Conservation (phyloP, 53 echinoderm and acorn worm genomes). For the Henricia sp. region DNA sequence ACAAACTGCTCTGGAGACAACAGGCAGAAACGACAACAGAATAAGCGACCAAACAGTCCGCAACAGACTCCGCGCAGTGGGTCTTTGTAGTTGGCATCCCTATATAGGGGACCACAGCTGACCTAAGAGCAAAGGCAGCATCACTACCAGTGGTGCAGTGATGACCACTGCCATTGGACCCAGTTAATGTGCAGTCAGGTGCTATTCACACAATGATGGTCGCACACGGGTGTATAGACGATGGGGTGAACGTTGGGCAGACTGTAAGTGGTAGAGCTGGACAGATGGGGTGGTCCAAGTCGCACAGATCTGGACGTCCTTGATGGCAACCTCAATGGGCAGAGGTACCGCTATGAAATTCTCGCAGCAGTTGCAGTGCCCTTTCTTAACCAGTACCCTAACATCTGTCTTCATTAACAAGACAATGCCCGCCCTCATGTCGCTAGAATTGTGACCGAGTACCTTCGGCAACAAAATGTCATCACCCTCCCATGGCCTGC, state of each 20-base stretch:
- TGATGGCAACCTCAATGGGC: neutral
- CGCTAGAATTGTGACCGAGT: no score
- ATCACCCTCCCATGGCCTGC: constrained; percentile 9
- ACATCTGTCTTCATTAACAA: constrained; percentile 6
- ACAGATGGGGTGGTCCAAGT: neutral
- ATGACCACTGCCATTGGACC: constrained; percentile 2
- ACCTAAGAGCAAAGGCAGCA: neutral
- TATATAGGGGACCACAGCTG: no score
- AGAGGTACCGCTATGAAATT: no score
- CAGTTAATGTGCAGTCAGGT: no score
- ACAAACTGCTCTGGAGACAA: no score
- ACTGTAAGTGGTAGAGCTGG: no score
- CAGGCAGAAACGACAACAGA: neutral
- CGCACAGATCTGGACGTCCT: neutral
- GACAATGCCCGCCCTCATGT: no score
- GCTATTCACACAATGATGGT: no score
- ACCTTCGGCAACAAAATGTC: constrained; percentile 25
- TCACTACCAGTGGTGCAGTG: neutral
- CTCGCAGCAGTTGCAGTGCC: neutral
- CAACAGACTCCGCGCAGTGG: no score
- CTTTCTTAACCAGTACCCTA: constrained; percentile 36
- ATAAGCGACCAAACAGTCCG: neutral
- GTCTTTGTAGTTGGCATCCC: no score
- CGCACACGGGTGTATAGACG: no score
- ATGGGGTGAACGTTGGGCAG: no score